Evolutionary conservation across 2,888 invertebrate species (phyloP), one percentile per base, ranked within the genome.

Genomic region (Drosophila atripex): DNA sequence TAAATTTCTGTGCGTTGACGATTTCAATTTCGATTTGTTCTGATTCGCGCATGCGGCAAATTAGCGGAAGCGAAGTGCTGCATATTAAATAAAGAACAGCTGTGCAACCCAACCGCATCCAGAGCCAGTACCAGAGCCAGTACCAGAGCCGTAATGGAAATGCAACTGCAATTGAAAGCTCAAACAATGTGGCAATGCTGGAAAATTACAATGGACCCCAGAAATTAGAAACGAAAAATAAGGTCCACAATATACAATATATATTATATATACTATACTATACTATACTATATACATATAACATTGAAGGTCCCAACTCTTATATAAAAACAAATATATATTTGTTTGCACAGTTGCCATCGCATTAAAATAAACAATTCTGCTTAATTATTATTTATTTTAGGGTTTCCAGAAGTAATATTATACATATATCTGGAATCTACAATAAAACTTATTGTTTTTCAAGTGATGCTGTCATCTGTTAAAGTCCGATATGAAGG

Each of bases 1-100:
- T 51, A n/a, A 32, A 45, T 23, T 8, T 30, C 21, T 21, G n/a
- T 21, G 21, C 41, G 30, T 21, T 41, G 21, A 25, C 35, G 21
- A 38, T 59, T 54, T 59, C 38, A 54, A 54, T 54, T 39, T 46
- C 28, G 55, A 46, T 54, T 54, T 51, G 51, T 45, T 64, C 14
- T 32, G 49, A 52, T 46, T 51, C 30, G 58, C 51, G 45, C 59
- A 60, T 60, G 58, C 52, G 43, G 25, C 43, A 45, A 58, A 35
- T 52, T 43, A 35, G 25, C 58, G 43, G 18, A 58, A 58, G 41
- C 23, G 12, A 50, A 50, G 2, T 30, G 16, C 7, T 52, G 58
- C 30, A 32, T 30, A 30, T 8, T n/a, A 28, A 25, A 39, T 1
- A 39, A 7, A 28, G 16, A 52, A 41, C 52, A 52, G 16, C 52